A percentile compares a stretch with the other conserved stretches of the same genome.
Conservation (phyloP, 2,113 vertebrate genomes). For the Triplophysa rosa region DNA sequence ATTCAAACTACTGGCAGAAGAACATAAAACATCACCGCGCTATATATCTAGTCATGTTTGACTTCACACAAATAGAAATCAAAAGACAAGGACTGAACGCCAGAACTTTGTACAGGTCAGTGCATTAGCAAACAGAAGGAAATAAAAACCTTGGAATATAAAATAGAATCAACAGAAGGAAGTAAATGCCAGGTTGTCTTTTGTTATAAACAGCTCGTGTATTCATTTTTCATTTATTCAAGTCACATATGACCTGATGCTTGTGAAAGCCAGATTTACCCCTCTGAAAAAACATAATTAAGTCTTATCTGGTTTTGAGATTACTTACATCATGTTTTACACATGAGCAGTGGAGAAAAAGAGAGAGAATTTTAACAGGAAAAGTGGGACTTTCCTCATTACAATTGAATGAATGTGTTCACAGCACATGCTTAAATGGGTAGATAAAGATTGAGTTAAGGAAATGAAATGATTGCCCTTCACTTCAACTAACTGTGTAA, state of each 20-base stretch:
- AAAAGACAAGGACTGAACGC: conserved; percentile 3
- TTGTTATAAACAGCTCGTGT: not conserved
- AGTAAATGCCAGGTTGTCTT: not conserved
- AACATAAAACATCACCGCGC: not conserved
- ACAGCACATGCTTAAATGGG: not conserved
- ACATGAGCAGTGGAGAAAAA: not conserved
- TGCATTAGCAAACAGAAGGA: not conserved
- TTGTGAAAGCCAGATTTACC: not conserved
- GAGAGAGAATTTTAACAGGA: not conserved
- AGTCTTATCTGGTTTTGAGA: conserved; percentile 18
- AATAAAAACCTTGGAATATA: not conserved
- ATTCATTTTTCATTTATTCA: not conserved
- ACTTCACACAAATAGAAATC: conserved; percentile 17
- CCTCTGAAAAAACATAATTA: not conserved
- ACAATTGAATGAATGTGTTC: not conserved
- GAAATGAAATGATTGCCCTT: conserved; percentile 31
- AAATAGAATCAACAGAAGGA: not conserved
- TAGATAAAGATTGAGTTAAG: conserved; percentile 7
- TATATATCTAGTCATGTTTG: conserved; percentile 5
- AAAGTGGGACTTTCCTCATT: conserved; percentile 28
- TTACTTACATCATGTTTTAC: conserved; percentile 37
- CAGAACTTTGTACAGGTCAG: not conserved
- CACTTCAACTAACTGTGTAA: conserved; percentile 32
- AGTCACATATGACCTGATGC: not conserved
- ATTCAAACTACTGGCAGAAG: conserved; percentile 10